A percentile compares a stretch with the other conserved stretches of the same genome.
Conservation (phyloP, 2,888 invertebrate species). For the Xanthia togata region DNA sequence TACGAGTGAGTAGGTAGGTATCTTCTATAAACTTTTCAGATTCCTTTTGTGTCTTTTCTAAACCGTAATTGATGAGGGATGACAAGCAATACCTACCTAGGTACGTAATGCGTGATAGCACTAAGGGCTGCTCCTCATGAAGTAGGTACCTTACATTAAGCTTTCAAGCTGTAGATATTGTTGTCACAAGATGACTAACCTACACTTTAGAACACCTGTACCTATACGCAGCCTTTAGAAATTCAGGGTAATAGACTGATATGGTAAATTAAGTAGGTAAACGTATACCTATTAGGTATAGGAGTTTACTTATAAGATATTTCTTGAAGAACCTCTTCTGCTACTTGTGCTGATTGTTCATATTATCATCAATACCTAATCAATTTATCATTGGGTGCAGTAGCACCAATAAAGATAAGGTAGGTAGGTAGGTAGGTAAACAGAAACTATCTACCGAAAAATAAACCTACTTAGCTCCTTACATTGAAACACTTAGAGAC, state of each 20-base stretch:
- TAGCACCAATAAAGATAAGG: background rate
- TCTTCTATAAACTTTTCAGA: background rate
- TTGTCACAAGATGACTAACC: slow-evolving; percentile 2
- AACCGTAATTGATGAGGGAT: background rate
- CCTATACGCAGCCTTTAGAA: background rate
- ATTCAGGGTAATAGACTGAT: background rate
- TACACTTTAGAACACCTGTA: slow-evolving; percentile 2
- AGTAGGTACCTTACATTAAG: background rate
- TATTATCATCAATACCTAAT: background rate
- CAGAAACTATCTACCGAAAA: background rate
- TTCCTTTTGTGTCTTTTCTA: background rate
- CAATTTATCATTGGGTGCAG: background rate
- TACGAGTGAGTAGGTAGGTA: background rate
- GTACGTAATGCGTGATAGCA: slow-evolving; percentile 3
- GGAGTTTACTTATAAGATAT: background rate
- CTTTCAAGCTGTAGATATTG: slow-evolving; percentile 1
- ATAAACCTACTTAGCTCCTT: background rate
- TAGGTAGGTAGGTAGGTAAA: background rate
- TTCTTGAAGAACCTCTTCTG: background rate
- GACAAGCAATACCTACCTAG: background rate
- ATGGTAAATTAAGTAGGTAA: background rate
- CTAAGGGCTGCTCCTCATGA: background rate
- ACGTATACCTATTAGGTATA: background rate
- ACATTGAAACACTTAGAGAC: background rate
- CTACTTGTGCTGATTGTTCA: background rate